A percentile compares a stretch with the other conserved stretches of the same genome.
Conservation (phyloP, 1,140 invertebrate species). For the Acromyrmex charruanus region DNA sequence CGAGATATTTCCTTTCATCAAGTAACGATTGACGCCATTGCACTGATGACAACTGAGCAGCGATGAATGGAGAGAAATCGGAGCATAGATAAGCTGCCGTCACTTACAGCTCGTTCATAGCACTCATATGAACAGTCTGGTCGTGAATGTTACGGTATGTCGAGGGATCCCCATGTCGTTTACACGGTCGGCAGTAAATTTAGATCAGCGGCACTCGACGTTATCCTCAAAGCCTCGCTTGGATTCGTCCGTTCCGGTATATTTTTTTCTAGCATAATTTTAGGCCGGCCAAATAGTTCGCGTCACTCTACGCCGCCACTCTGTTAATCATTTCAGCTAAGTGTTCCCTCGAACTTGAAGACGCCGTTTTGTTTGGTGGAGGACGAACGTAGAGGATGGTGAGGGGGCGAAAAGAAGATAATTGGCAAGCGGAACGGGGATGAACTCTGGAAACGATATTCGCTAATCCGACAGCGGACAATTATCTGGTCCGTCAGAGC, state of each 20-base stretch:
- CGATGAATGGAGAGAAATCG: constrained; percentile 68
- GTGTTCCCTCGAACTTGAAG: constrained; percentile 48
- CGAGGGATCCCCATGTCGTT: constrained; percentile 72
- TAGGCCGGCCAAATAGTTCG: constrained; percentile 54
- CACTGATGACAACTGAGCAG: constrained; percentile 45
- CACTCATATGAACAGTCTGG: constrained; percentile 70
- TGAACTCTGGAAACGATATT: constrained; percentile 67
- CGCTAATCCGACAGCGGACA: constrained; percentile 76
- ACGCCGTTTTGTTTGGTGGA: background rate
- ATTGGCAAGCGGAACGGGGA: constrained; percentile 69
- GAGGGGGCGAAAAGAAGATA: constrained; percentile 48
- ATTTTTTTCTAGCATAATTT: constrained; percentile 73
- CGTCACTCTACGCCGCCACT: constrained; percentile 46
- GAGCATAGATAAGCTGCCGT: constrained; percentile 76
- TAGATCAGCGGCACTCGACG: constrained; percentile 75
- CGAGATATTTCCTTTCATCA: background rate
- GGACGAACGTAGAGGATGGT: background rate
- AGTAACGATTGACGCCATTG: constrained; percentile 11
- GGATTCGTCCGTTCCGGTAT: constrained; percentile 65
- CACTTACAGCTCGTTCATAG: constrained; percentile 71
- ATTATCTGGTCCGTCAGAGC: constrained; percentile 77
- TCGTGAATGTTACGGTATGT: constrained; percentile 77
- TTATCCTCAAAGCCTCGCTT: constrained; percentile 67
- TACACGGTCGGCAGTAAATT: constrained; percentile 75
- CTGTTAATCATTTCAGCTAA: constrained; percentile 74